phyloP scores from a whole-genome alignment of 2,888 invertebrate genomes.

The Ommatoiulus sabulosus region DNA sequence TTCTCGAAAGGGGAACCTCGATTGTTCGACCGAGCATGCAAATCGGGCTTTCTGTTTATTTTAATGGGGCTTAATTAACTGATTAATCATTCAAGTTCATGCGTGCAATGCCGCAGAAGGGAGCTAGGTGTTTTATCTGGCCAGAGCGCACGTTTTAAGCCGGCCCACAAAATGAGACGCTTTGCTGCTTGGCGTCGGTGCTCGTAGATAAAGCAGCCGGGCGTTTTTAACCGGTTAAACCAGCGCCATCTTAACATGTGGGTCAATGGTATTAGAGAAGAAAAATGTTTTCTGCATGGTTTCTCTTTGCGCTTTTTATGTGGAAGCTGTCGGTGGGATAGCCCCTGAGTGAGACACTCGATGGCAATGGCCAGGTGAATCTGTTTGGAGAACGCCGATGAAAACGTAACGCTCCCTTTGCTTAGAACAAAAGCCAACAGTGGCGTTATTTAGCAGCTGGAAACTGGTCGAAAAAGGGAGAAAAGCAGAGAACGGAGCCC shows the following conservation, averaged over 20 bases:
- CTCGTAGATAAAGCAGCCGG: constrained; percentile 29
- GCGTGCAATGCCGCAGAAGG: neutral
- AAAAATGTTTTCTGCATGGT: constrained; percentile 22
- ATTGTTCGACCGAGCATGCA: constrained; percentile 26
- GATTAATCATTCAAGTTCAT: constrained; percentile 40
- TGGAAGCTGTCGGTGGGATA: constrained; percentile 17
- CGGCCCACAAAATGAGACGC: neutral
- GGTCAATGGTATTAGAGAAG: neutral
- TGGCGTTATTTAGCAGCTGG: neutral
- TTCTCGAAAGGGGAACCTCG: neutral
- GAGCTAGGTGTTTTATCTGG: constrained; percentile 13
- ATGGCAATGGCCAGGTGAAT: neutral
- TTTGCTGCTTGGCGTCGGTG: neutral
- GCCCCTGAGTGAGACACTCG: constrained; percentile 39
- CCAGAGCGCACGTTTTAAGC: neutral
- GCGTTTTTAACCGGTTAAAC: constrained; percentile 30
- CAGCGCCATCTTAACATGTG: constrained; percentile 14
- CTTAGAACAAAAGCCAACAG: constrained; percentile 20
- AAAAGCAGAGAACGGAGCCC: neutral
- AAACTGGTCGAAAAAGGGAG: neutral
- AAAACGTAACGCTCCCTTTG: neutral
- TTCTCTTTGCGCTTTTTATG: neutral
- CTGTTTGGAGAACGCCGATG: neutral
- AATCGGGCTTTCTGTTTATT: constrained; percentile 28
- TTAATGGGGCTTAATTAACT: constrained; percentile 36